A percentile compares a stretch with the other conserved stretches of the same genome.
phyloP scores from a whole-genome alignment of 2,888 invertebrate species.

The Ceriagrion tenellum region DNA sequence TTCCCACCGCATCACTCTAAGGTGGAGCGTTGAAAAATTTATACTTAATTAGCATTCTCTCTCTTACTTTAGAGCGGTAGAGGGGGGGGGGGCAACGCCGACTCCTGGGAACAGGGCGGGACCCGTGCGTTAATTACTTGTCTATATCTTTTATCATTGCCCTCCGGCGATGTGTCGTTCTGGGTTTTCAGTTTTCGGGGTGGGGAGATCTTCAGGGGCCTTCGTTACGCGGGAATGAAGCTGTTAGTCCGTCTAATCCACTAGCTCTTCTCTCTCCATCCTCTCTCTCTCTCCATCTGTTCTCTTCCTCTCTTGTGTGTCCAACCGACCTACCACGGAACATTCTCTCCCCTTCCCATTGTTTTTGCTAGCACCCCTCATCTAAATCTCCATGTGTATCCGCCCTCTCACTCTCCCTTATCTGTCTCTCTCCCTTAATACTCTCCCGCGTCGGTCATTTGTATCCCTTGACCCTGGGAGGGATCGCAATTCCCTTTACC shows the following conservation, averaged over 20 bases:
- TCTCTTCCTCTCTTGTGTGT: background rate
- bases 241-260: background rate
- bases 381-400: background rate
- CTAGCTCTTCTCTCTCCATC: background rate
- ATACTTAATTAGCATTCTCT: background rate
- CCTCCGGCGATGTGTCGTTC: background rate
- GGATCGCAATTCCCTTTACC: background rate
- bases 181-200: background rate
- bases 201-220: background rate
- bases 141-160: conserved; percentile 16
- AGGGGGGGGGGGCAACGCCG: background rate
- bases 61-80: background rate
- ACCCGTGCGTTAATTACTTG: background rate
- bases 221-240: background rate
- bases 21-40: background rate
- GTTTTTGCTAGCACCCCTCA: background rate
- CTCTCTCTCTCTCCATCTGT: background rate
- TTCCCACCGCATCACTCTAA: background rate
- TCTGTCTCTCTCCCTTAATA: too few relatives aligned
- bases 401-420: too few relatives aligned
- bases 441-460: background rate
- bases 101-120: background rate
- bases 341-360: background rate
- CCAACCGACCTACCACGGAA: background rate
- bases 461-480: background rate